Evolutionary conservation across 30 jellyfish, hydroid and myxozoan species (phyloP), one percentile per base, ranked within the genome.

Genomic region (Turritopsis rubra): DNA sequence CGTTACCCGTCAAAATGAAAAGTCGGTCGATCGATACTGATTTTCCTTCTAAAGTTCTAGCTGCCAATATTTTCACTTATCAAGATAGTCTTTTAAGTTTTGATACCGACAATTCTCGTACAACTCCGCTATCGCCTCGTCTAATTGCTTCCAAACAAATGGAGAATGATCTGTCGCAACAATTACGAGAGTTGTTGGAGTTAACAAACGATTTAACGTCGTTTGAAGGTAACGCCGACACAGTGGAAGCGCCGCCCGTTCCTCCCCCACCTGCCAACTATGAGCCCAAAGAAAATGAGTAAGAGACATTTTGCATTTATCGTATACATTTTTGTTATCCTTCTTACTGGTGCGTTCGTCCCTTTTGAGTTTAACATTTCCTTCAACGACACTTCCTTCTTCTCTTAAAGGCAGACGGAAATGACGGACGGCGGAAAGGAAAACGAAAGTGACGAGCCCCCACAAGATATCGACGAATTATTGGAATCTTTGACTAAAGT

Each of bases 141-240:
- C 65, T 74, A 71, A 18, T 1, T 4, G 54, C 82, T 9, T 74
- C 82, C 21, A 23, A 27, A 52, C 75, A 80, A 25, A 31, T 80
- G 28, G 87, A 80, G 53, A 28, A 52, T 17, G 87, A 80, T 53
- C 65, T 80, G 27, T 65, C 87, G 25, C 25, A 80, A 41, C 87
- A 80, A 52, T n/a, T 80, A 13, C 52, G 79, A 70, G 81, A 80
- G 53, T 54, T 80, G 19, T 70, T 80, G 65, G 87, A 80, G 54
- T 52, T 80, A 9, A 80, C 87, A 28, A 80, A 80, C 81, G 87
- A 80, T 16, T 54, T 80, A 23, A 22, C 83, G 71, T 29, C 77
- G 77, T n/a, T 17, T 8, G 17, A 27, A 1, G 31, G 17, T 22
- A 27, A n/a, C 17, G 9, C 77, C 17, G 77, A 68, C 9, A 22